Percentiles rank a stretch among this genome's conserved stretches.
Conservation (phyloP, 1,140 invertebrate genomes). For the Drosophila grimshawi region DNA sequence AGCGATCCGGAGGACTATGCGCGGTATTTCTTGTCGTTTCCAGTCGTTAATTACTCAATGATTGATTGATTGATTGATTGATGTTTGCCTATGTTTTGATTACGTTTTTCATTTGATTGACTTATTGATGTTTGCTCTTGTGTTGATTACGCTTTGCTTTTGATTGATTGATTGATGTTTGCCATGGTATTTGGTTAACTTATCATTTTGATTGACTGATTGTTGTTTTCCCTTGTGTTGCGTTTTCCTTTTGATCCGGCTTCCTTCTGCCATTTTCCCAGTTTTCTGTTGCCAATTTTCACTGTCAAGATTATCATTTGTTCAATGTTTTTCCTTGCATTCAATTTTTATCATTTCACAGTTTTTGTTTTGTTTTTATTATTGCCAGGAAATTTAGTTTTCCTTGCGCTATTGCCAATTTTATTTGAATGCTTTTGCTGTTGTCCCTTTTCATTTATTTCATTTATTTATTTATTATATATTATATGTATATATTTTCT, state of each 20-base stretch:
- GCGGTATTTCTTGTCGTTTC: conserved; percentile 65
- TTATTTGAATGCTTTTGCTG: not conserved
- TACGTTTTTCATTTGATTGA: too few species aligned
- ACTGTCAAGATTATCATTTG: too few species aligned
- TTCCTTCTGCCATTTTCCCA: too few species aligned
- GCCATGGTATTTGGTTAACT: conserved; percentile 1
- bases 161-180: conserved; percentile 9
- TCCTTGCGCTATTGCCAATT: not conserved
- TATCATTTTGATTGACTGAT: not conserved
- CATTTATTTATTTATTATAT: conserved; percentile 11
- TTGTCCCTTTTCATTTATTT: not conserved
- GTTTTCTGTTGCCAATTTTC: too few species aligned
- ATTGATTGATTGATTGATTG: not conserved
- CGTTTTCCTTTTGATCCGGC: not conserved
- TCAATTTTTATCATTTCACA: not conserved
- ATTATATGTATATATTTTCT: not conserved
- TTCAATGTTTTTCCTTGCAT: not conserved
- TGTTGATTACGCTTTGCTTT: too few species aligned
- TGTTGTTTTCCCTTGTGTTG: not conserved
- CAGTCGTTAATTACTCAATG: not conserved
- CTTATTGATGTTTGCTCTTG: too few species aligned
- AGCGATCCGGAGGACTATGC: conserved; percentile 85
- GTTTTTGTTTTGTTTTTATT: not conserved
- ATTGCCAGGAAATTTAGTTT: conserved; percentile 3
- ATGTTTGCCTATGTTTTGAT: too few species aligned